Conservation (phyloP, 2,113 vertebrate species). For the Morone saxatilis region DNA sequence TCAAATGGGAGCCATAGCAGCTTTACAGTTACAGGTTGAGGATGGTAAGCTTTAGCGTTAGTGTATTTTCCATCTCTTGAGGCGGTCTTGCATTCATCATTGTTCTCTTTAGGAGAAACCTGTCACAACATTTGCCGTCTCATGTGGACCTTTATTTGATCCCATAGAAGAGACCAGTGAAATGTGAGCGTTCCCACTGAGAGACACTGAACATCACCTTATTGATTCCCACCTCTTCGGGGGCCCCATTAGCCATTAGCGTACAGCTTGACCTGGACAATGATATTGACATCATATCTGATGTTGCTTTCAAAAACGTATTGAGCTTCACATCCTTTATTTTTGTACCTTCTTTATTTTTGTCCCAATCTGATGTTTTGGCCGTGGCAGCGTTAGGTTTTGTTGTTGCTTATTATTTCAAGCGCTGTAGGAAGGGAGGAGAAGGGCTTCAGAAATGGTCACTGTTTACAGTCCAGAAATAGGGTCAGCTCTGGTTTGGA, state of each 20-base stretch:
- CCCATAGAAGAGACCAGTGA: constrained; percentile 15
- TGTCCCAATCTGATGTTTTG: background rate
- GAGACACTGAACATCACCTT: constrained; percentile 16
- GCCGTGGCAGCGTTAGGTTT: background rate
- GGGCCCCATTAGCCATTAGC: constrained; percentile 60
- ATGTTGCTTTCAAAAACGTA: constrained; percentile 29
- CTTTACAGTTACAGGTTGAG: background rate
- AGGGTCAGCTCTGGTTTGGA: background rate
- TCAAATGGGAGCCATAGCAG: background rate
- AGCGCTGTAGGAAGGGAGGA: constrained; percentile 1
- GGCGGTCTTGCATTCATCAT: background rate
- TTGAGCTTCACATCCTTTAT: constrained; percentile 2
- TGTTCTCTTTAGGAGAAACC: background rate
- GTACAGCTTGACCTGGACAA: background rate
- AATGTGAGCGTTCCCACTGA: constrained; percentile 45
- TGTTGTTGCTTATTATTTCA: background rate
- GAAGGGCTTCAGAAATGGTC: background rate
- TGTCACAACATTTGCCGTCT: constrained; percentile 13
- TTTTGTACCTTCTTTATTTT: constrained; percentile 6
- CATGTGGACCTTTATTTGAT: constrained; percentile 21
- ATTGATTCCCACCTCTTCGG: constrained; percentile 64
- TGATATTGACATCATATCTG: constrained; percentile 9
- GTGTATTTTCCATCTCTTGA: background rate
- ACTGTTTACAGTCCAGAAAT: background rate
- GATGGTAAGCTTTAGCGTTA: no score